Base-by-base conservation (phyloP, 2,888 invertebrate species). In the Polymixis lichenea region DNA sequence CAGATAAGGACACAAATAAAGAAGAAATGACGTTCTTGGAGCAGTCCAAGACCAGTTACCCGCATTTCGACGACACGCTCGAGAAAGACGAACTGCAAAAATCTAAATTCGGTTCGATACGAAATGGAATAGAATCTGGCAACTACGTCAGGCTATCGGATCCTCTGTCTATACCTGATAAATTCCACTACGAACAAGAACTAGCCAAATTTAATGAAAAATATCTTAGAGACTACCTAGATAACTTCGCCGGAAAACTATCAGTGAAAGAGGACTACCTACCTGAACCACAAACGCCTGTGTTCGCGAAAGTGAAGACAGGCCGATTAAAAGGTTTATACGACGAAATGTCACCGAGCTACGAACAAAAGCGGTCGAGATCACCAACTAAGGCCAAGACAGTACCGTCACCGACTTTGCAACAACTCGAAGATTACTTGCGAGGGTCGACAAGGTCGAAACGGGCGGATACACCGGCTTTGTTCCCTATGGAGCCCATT, bases 401-500 rank as follows among this genome's bases (percentile, higher is more conserved):
- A 0, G 94, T 95, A 5, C 91, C 95, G 28, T 90, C 95, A 11
- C 97, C 97, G 15, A 97, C 97, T 11, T 88, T 97, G 82, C 96
- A 97, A 83, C 97, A 97, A 85, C 89, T 97, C 72, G 96, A 96
- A 74, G 97, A 97, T 77, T 97, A 97, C 76, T 91, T 97, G 76
- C 92, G 94, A 78, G 91, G 93, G 53, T 94, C 95, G 55, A 91
- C 92, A 60, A 92, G 93, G 73, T 92, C 94, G 3, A 85, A 93
- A 78, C 84, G 95, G 72, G 96, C 91, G 73, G 97, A 93, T 64
- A 95, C 94, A 17, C 96, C 96, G 0, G 96, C 94, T 0, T 51
- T 96, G 82, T 96, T 97, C 86, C 96, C 97, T 65, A 97, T 97
- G 93, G 95, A 97, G 68, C 97, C 97, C 0, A 95, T 95, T n/a